A percentile compares a stretch with the other conserved stretches of the same genome.
Evolutionary conservation across 2,113 vertebrate species (phyloP).

Genomic region (Suncus etruscus): DNA sequence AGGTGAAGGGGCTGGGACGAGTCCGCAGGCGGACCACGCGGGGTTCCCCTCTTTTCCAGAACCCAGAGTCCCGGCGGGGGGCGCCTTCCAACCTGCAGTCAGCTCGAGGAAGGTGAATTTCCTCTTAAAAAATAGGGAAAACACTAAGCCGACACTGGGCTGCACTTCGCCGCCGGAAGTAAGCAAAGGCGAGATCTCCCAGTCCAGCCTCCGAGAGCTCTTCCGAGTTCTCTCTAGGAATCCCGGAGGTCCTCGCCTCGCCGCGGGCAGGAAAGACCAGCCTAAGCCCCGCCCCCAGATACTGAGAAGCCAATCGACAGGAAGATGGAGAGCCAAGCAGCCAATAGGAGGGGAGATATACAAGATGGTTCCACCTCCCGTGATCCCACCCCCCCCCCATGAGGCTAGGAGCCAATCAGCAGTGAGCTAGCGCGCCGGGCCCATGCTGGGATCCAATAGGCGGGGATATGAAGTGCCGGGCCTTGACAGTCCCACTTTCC

Average conservation of each 20-base stretch:
- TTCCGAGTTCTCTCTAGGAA: conserved; percentile 84
- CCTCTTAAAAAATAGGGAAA: not conserved
- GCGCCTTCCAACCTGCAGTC: not conserved
- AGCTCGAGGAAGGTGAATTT: not conserved
- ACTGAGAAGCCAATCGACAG: too few species aligned
- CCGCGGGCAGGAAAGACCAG: not conserved
- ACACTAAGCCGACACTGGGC: conserved; percentile 29
- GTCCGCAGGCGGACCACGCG: not conserved
- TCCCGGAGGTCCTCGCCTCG: conserved; percentile 77
- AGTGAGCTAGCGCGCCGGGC: not conserved
- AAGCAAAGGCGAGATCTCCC: conserved; percentile 50
- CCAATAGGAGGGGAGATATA: conserved; percentile 16
- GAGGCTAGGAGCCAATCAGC: too few species aligned
- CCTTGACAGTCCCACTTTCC: not conserved
- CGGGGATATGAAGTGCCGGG: too few species aligned
- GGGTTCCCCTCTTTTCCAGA: not conserved
- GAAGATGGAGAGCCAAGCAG: too few species aligned
- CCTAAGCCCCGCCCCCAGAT: not conserved
- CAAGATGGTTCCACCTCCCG: not conserved
- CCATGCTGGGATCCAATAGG: too few species aligned
- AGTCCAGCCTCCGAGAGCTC: conserved; percentile 56
- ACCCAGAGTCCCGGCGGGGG: not conserved
- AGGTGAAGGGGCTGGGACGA: conserved; percentile 38
- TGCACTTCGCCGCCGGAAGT: conserved; percentile 78
- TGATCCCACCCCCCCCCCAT: not conserved